These are phyloP conservation scores for Stercorarius parasiticus DNA, from an alignment of 2,113 vertebrate species.

Conservation along the genomic window DNA sequence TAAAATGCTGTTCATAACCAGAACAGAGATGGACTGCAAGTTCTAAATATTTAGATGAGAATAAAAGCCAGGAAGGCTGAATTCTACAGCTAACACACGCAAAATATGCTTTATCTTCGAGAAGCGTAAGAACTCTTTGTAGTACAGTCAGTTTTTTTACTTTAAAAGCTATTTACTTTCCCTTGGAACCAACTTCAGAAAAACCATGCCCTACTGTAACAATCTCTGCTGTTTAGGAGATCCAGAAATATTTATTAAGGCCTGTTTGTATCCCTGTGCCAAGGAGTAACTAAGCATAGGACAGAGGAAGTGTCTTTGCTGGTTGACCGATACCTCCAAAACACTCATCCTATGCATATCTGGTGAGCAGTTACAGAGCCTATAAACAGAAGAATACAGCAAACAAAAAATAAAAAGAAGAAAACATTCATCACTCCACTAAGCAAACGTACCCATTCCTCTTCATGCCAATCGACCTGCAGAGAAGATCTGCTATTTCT, in stretches of 20 bases:
- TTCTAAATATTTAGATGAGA: background rate
- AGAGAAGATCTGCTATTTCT: slow-evolving; percentile 88
- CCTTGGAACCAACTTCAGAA: background rate
- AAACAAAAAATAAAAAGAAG: background rate
- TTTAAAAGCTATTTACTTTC: background rate
- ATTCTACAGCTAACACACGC: background rate
- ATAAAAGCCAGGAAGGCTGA: background rate
- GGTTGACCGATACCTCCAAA: background rate
- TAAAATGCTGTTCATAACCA: background rate
- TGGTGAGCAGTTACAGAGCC: background rate
- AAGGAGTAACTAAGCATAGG: background rate
- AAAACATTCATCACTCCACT: background rate
- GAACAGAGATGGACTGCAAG: background rate
- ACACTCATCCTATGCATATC: background rate
- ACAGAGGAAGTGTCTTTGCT: background rate
- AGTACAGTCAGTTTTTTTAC: background rate
- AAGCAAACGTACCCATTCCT: slow-evolving; percentile 88
- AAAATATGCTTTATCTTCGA: background rate
- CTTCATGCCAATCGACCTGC: slow-evolving; percentile 92
- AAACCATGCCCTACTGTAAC: background rate
- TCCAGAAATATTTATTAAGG: background rate
- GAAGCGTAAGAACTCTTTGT: background rate
- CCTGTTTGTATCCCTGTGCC: background rate
- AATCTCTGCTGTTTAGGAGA: background rate
- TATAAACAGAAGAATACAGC: background rate